These are phyloP conservation scores for Drosophila anceps DNA, from an alignment of 2,888 invertebrate genomes.

Conservation along the genomic window DNA sequence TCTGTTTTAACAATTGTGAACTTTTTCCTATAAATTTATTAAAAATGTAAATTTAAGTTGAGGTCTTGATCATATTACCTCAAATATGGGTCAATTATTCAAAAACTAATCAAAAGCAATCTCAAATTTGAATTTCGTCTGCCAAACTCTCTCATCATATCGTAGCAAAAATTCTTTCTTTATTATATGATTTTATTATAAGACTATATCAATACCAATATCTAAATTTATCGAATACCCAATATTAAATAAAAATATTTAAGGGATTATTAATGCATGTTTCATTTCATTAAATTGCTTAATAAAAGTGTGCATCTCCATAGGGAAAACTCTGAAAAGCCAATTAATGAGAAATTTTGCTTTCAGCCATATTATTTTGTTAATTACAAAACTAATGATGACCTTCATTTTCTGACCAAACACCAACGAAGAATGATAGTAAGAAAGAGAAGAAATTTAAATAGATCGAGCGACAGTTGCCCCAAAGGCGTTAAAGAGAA, in stretches of 20 bases:
- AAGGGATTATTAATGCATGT: not conserved
- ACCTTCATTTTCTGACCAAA: conserved; percentile 10
- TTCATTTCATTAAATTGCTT: not conserved
- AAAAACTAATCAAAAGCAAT: no score
- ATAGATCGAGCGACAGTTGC: conserved; percentile 41
- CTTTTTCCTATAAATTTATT: no score
- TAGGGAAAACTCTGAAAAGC: not conserved
- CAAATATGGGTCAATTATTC: no score
- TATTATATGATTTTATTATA: no score
- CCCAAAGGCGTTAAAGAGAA: conserved; percentile 43
- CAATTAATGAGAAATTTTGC: conserved; percentile 1
- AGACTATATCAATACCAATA: not conserved
- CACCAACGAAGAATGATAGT: not conserved
- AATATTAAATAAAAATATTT: not conserved
- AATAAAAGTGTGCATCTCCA: not conserved
- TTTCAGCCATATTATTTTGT: conserved; percentile 3
- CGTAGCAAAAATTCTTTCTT: not conserved
- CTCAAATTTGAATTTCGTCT: not conserved
- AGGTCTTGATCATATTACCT: no score
- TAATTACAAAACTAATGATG: conserved; percentile 10
- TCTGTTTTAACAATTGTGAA: no score
- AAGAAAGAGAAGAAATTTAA: conserved; percentile 14
- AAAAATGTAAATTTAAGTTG: no score
- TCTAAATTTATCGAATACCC: not conserved
- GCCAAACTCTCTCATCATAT: not conserved